A percentile compares a stretch with the other conserved stretches of the same genome.
These are phyloP conservation scores for Lepus townsendii DNA, from an alignment of 2,797 vertebrate species.

Conservation along the genomic window DNA sequence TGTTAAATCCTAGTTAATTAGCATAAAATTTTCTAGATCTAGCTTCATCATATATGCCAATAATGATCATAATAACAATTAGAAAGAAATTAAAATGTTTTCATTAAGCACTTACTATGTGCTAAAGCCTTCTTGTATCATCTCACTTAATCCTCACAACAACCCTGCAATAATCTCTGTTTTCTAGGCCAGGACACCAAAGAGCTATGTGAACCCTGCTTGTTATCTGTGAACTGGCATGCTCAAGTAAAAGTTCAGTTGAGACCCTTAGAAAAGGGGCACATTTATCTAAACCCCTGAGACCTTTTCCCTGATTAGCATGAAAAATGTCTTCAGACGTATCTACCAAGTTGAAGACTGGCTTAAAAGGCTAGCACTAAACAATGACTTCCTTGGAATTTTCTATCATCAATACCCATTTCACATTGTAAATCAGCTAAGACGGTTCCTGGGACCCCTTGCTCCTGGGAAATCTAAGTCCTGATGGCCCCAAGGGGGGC, in stretches of 20 bases:
- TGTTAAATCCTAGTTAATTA: conserved; percentile 41
- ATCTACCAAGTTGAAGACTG: conserved; percentile 37
- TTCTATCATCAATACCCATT: conserved; percentile 16
- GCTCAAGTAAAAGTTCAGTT: conserved; percentile 44
- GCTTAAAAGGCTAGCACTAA: conserved; percentile 54
- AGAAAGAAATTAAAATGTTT: conserved; percentile 4
- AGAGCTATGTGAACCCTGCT: background rate
- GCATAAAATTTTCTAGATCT: conserved; percentile 53
- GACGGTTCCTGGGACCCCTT: conserved; percentile 35
- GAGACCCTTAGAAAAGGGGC: conserved; percentile 26
- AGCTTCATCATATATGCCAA: conserved; percentile 50
- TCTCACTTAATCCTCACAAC: conserved; percentile 19
- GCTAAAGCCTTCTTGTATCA: background rate
- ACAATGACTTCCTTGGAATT: conserved; percentile 61
- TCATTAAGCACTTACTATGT: conserved; percentile 1
- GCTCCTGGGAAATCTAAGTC: conserved; percentile 15
- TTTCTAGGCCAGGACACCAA: conserved; percentile 5
- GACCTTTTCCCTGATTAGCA: conserved; percentile 28
- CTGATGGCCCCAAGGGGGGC: background rate
- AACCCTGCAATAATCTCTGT: background rate
- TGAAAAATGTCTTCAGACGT: conserved; percentile 43
- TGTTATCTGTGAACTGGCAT: conserved; percentile 6
- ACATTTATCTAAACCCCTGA: conserved; percentile 32
- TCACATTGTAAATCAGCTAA: conserved; percentile 2
- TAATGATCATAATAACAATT: conserved; percentile 21